These are phyloP conservation scores for Gnathonemus echidnorhynchus DNA, from an alignment of 2,113 vertebrate species.

Conservation along the genomic window DNA sequence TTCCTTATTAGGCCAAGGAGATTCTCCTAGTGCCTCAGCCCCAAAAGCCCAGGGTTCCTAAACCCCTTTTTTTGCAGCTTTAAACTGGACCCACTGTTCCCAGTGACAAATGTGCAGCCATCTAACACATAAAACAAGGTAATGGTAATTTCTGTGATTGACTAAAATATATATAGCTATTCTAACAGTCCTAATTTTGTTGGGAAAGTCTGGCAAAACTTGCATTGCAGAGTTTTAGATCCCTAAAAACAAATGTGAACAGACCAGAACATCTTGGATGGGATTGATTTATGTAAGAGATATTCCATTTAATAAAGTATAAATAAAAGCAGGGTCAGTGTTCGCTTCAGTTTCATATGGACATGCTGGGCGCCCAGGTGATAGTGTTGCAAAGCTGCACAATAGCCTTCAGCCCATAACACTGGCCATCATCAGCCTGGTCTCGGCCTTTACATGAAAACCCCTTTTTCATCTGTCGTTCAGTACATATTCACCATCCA, in stretches of 20 bases:
- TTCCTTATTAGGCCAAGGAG: conserved; percentile 3
- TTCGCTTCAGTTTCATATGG: not conserved
- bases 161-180: not conserved
- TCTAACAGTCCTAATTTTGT: not conserved
- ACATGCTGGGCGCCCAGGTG: not conserved
- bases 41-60: not conserved
- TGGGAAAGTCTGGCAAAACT: not conserved
- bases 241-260: not conserved
- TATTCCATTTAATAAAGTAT: not conserved
- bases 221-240: not conserved
- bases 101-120: not conserved
- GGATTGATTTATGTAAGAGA: not conserved
- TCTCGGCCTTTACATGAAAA: not conserved
- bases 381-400: not conserved
- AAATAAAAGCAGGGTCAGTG: not conserved
- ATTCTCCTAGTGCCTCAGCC: not conserved
- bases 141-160: not conserved
- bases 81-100: not conserved
- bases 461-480: not conserved
- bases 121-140: not conserved
- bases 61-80: not conserved
- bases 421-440: not conserved
- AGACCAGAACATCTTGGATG: not conserved
- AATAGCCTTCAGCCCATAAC: not conserved
- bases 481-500: not conserved